Evolutionary conservation across 2,888 invertebrate species (phyloP).

Genomic region (Apotomis capreana): DNA sequence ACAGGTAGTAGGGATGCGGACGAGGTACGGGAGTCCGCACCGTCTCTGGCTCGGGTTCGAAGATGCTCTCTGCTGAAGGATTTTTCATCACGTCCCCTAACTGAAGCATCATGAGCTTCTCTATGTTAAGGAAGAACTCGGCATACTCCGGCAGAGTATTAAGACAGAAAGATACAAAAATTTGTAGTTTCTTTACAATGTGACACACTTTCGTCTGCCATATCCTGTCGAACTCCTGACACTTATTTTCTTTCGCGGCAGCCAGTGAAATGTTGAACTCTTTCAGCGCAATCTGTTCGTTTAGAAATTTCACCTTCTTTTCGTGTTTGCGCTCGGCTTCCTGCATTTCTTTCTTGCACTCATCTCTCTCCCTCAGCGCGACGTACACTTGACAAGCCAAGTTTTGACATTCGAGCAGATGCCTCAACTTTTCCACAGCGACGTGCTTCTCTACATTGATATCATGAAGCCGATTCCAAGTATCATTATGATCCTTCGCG

Average conservation of each 20-base stretch:
- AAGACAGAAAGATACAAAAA: slow-evolving; percentile 70
- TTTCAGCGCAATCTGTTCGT: slow-evolving; percentile 57
- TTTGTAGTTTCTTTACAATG: slow-evolving; percentile 72
- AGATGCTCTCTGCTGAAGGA: slow-evolving; percentile 63
- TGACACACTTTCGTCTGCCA: slow-evolving; percentile 73
- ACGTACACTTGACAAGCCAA: slow-evolving; percentile 76
- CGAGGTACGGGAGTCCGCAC: slow-evolving; percentile 59
- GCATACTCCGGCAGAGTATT: slow-evolving; percentile 69
- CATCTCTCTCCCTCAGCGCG: slow-evolving; percentile 72
- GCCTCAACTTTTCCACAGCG: slow-evolving; percentile 66
- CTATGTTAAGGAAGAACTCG: slow-evolving; percentile 75
- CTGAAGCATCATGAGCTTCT: slow-evolving; percentile 73
- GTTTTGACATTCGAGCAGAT: slow-evolving; percentile 67
- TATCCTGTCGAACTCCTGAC: slow-evolving; percentile 56
- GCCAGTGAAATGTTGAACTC: slow-evolving; percentile 62
- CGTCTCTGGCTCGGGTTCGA: slow-evolving; percentile 54
- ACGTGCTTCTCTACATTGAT: slow-evolving; percentile 70
- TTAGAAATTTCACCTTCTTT: slow-evolving; percentile 60
- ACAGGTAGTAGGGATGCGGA: slow-evolving; percentile 69
- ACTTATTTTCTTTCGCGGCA: slow-evolving; percentile 59
- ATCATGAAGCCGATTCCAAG: slow-evolving; percentile 61
- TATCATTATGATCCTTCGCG: slow-evolving; percentile 50
- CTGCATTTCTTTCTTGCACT: slow-evolving; percentile 60
- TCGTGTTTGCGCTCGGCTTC: slow-evolving; percentile 57
- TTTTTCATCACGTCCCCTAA: slow-evolving; percentile 62